Evolutionary conservation across 2,113 vertebrate genomes (phyloP).

Genomic region (Ochotona princeps): DNA sequence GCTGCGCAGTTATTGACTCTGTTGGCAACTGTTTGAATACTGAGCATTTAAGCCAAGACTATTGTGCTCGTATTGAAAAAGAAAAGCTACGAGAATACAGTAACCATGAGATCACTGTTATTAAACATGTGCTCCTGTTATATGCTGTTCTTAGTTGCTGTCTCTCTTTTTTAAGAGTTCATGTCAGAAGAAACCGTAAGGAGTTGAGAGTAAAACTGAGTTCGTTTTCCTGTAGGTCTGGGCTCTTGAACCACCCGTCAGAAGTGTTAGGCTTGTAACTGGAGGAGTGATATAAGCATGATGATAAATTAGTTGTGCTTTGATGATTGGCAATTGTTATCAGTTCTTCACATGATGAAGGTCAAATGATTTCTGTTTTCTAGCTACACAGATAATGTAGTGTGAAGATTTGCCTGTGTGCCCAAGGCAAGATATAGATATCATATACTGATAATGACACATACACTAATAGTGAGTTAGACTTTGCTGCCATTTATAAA

Average conservation of each 20-base stretch:
- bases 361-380: not conserved
- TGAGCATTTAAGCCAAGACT: slow-evolving; percentile 1
- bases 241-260: slow-evolving; percentile 2
- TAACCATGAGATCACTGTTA: not conserved
- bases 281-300: not conserved
- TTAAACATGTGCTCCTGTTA: not conserved
- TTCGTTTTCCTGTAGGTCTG: not conserved
- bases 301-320: slow-evolving; percentile 51
- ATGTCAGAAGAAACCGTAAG: not conserved
- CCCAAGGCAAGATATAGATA: not conserved
- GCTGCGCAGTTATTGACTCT: not conserved
- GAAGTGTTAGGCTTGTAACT: slow-evolving; percentile 23
- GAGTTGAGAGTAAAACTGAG: not conserved
- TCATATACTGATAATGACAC: not conserved
- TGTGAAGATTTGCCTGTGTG: not conserved
- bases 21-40: not conserved
- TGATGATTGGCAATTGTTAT: not conserved
- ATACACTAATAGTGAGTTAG: not conserved
- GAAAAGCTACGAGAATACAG: not conserved
- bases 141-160: not conserved
- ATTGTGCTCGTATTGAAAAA: not conserved
- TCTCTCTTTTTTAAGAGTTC: not conserved
- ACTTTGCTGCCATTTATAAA: slow-evolving; percentile 7
- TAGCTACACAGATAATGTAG: not conserved
- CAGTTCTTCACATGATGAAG: slow-evolving; percentile 12